Base-by-base conservation (phyloP, 2,888 invertebrate species). In the Esperia sulphurella region DNA sequence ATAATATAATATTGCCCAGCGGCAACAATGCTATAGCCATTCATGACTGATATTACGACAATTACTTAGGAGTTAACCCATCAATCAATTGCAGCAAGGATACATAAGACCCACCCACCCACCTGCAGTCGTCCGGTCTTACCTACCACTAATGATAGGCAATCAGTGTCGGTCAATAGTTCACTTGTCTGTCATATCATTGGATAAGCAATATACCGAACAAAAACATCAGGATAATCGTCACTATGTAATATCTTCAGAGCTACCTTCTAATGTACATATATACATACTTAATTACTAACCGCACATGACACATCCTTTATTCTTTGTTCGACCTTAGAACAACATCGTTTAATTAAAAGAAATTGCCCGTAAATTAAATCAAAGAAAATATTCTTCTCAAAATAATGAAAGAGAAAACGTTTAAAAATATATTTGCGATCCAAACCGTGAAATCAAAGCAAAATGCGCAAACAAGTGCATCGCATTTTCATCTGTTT, bases 11-110 rank as follows among this genome's bases (percentile, higher is more conserved):
- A 14, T 38, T 29, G 63, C 66, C 74, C 67, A 54, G 53, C 60
- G 71, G 75, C 72, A 48, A 56, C 49, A 65, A 63, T 69, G 68
- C 65, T 53, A 64, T 8, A 14, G 14, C 66, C 56, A 61, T 65
- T 81, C 84, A 84, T 84, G 83, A 83, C 84, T 79, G 75, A 81
- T 77, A 71, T 10, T 67, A 76, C 72, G 78, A 79, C 79, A 79
- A 83, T 83, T 83, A 82, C 64, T 61, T 60, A 71, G 60, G 68
- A 80, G 82, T 85, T 82, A 83, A 79, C 75, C 79, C 74, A 84
- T 85, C 82, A 79, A 83, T 83, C 83, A 79, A 77, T 75, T 66
- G 76, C 74, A 70, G 64, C 75, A 68, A 35, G 72, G 61, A 72
- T 68, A 65, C 65, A 67, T 72, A 73, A 68, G 68, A 63, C 55